Percentiles rank a stretch among this genome's conserved stretches.
Conservation (phyloP, 2,113 vertebrate genomes). For the Petrocephalus microphthalmus region DNA sequence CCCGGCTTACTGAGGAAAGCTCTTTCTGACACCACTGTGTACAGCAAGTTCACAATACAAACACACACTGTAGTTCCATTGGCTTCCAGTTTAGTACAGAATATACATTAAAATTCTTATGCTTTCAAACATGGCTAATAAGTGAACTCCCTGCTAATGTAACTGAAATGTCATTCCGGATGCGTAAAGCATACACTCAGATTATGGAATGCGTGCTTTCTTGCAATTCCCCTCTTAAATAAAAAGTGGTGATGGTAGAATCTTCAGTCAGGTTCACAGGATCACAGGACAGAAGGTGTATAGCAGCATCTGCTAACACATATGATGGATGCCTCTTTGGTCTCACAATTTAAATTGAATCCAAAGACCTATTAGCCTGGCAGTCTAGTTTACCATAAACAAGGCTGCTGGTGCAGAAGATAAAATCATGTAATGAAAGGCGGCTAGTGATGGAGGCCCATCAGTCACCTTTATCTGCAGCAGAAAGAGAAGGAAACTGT, state of each 20-base stretch:
- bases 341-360: neutral
- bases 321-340: neutral
- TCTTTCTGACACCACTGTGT: neutral
- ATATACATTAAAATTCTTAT: neutral
- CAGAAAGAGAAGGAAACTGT: no score
- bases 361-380: neutral
- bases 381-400: neutral
- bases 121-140: neutral
- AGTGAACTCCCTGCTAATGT: neutral
- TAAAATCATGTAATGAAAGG: neutral
- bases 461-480: neutral
- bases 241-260: neutral
- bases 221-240: neutral
- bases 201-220: neutral
- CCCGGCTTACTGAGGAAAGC: neutral
- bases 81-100: neutral
- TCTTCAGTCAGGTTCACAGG: neutral
- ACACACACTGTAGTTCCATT: neutral
- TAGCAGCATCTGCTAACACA: neutral
- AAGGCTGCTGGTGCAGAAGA: neutral
- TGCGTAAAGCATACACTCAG: neutral
- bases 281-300: neutral
- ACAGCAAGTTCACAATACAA: neutral
- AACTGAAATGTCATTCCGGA: neutral
- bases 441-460: neutral